These are phyloP conservation scores for Tromatobia lineatoria DNA, from an alignment of 2,888 invertebrate genomes.

Conservation along the genomic window DNA sequence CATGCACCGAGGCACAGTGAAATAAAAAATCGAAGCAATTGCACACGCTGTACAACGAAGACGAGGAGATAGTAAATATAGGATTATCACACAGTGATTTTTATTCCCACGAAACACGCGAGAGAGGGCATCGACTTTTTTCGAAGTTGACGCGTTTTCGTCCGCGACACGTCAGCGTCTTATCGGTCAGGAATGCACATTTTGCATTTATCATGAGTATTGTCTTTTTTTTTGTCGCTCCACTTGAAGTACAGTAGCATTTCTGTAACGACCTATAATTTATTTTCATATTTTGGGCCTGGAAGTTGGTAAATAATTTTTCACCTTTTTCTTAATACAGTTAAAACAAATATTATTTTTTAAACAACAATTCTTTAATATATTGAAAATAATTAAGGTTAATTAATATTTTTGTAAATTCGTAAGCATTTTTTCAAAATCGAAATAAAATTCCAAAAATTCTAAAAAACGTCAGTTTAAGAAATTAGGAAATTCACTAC, in stretches of 20 bases:
- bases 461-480: too few species aligned
- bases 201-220: background rate
- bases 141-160: constrained; percentile 1
- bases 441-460: too few species aligned
- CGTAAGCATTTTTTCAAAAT: too few species aligned
- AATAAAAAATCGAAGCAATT: background rate
- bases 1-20: background rate
- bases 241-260: background rate
- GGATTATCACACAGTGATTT: background rate
- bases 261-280: too few species aligned
- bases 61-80: background rate
- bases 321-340: too few species aligned
- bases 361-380: too few species aligned
- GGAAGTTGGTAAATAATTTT: too few species aligned
- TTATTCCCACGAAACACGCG: constrained; percentile 6
- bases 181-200: background rate
- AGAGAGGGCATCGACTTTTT: background rate
- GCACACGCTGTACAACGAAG: background rate
- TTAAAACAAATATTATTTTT: too few species aligned
- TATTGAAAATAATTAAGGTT: too few species aligned
- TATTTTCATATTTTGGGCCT: too few species aligned
- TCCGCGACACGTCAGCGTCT: constrained; percentile 9
- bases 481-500: too few species aligned
- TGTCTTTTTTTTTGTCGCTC: background rate
- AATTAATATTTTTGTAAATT: too few species aligned